phyloP scores from a whole-genome alignment of 2,113 vertebrate species.

The Benitochromis conjunctus region DNA sequence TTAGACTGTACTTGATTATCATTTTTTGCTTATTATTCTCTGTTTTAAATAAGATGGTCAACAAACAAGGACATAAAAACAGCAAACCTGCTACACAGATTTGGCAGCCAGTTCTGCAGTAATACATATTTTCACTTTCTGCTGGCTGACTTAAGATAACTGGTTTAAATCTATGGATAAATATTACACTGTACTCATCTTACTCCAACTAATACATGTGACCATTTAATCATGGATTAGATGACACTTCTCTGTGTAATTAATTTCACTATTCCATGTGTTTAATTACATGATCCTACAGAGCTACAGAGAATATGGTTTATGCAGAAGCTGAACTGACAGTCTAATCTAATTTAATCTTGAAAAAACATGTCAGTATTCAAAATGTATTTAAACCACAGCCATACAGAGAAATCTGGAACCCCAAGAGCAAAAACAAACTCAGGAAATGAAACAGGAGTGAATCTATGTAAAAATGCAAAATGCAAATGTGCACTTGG shows the following conservation, averaged over 20 bases:
- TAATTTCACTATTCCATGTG: fast-evolving
- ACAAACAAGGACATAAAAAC: fast-evolving
- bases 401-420: not conserved
- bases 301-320: not conserved
- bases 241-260: not conserved
- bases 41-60: not conserved
- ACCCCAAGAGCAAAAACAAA: not conserved
- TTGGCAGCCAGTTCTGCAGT: not conserved
- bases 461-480: not conserved
- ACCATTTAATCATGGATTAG: not conserved
- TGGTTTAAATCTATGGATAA: not conserved
- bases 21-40: not conserved
- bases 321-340: fast-evolving
- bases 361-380: not conserved
- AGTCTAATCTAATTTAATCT: not conserved
- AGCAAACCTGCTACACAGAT: not conserved
- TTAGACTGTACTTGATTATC: not conserved
- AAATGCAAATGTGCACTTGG: not conserved
- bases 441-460: fast-evolving
- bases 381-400: not conserved
- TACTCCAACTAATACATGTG: fast-evolving
- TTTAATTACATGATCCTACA: not conserved
- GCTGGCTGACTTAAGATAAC: fast-evolving
- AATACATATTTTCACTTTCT: not conserved
- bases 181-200: not conserved